These are phyloP conservation scores for Cenopis cana DNA, from an alignment of 2,888 invertebrate genomes.

Conservation along the genomic window DNA sequence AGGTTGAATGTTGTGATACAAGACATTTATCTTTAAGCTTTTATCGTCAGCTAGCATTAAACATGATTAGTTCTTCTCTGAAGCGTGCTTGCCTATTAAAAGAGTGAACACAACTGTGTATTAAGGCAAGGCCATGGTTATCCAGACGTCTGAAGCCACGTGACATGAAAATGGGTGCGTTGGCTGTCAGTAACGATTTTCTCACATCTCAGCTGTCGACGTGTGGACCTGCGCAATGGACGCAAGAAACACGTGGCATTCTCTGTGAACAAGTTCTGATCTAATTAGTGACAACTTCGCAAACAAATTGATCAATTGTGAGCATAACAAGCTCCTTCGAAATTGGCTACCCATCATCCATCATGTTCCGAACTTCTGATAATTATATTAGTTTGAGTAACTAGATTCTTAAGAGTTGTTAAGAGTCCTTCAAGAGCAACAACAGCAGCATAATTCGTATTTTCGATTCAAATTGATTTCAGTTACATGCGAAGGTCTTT, in stretches of 20 bases:
- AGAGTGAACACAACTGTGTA: background rate
- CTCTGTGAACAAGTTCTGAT: slow-evolving; percentile 35
- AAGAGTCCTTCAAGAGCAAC: background rate
- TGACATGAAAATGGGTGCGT: slow-evolving; percentile 63
- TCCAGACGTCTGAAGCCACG: slow-evolving; percentile 53
- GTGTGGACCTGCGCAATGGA: slow-evolving; percentile 73
- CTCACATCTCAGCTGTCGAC: slow-evolving; percentile 73
- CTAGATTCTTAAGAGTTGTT: background rate
- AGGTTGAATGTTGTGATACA: background rate
- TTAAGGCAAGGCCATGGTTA: slow-evolving; percentile 11
- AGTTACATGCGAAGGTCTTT: slow-evolving; percentile 30
- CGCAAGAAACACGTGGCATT: slow-evolving; percentile 68
- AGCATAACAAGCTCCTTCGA: background rate
- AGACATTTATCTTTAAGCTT: background rate
- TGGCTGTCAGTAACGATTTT: slow-evolving; percentile 77
- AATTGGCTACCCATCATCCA: background rate
- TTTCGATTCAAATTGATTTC: slow-evolving; percentile 4
- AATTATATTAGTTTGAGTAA: slow-evolving; percentile 5
- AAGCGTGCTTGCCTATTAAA: background rate
- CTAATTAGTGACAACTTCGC: slow-evolving; percentile 30
- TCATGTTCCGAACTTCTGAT: background rate
- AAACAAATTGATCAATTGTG: slow-evolving; percentile 12
- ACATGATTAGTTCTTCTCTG: background rate
- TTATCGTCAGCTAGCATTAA: background rate
- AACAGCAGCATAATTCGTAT: slow-evolving; percentile 1